Evolutionary conservation across 2,888 invertebrate species (phyloP).

Genomic region (Drosophila meridionalis): DNA sequence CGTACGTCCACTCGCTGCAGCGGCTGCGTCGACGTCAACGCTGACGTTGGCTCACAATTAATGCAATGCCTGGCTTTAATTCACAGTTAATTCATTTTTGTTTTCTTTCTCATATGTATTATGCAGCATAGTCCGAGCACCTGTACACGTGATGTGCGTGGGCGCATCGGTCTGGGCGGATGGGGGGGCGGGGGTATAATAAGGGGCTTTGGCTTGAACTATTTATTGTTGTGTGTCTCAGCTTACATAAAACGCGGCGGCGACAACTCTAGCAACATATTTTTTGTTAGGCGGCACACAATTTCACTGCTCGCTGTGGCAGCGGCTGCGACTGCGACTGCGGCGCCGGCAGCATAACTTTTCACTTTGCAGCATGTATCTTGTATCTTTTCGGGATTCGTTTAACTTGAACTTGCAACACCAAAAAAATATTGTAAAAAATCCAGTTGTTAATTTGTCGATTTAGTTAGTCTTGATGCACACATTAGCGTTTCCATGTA

Average conservation of each 20-base stretch:
- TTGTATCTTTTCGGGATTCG: constrained; percentile 23
- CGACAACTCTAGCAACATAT: constrained; percentile 64
- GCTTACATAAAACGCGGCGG: constrained; percentile 61
- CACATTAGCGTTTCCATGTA: constrained; percentile 1
- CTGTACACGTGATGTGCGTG: constrained; percentile 48
- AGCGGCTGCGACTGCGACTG: constrained; percentile 57
- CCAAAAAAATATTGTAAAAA: constrained; percentile 32
- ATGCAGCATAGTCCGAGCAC: constrained; percentile 38
- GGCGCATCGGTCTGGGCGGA: constrained; percentile 1
- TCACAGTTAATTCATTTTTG: constrained; percentile 19
- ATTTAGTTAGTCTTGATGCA: constrained; percentile 32
- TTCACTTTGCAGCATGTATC: constrained; percentile 62
- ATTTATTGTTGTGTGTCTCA: constrained; percentile 19
- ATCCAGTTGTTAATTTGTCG: constrained; percentile 38
- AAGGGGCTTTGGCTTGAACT: constrained; percentile 6
- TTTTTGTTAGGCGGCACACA: constrained; percentile 64
- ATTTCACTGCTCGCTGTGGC: constrained; percentile 60
- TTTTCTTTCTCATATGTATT: constrained; percentile 20
- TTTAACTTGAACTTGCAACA: constrained; percentile 21
- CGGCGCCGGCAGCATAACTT: constrained; percentile 63
- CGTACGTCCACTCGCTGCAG: constrained; percentile 62
- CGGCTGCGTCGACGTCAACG: constrained; percentile 46
- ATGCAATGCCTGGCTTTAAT: constrained; percentile 29
- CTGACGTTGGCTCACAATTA: constrained; percentile 35
- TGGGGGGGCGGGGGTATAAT: neutral